Conservation (phyloP, 2,113 vertebrate genomes). For the Electrona antarctica region DNA sequence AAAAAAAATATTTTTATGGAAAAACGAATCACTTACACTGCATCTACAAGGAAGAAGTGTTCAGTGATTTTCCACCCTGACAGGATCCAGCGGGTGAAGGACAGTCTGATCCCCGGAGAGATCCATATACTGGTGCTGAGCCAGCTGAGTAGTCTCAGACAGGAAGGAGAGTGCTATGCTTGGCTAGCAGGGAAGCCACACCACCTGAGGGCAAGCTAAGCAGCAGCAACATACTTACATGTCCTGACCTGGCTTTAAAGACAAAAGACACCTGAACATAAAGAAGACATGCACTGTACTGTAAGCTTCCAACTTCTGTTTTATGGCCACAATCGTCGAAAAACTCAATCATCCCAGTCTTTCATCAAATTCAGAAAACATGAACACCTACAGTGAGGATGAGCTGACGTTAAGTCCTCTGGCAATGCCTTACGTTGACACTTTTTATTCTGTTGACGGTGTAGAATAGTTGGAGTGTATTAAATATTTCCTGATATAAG, state of each 20-base stretch:
- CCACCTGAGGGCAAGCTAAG: conserved; percentile 13
- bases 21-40: neutral
- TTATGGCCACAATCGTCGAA: conserved; percentile 2
- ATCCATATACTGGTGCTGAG: neutral
- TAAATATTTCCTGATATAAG: conserved; percentile 30
- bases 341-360: conserved; percentile 14
- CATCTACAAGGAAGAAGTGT: neutral
- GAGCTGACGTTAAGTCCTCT: conserved; percentile 7
- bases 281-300: conserved; percentile 10
- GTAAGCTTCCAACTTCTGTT: neutral
- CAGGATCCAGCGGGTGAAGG: neutral
- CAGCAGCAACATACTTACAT: conserved; percentile 30
- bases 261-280: conserved; percentile 18
- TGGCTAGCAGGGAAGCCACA: conserved; percentile 8
- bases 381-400: neutral
- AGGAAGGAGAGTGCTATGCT: conserved; percentile 11
- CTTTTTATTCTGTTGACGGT: conserved; percentile 26
- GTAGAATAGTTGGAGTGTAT: conserved; percentile 1
- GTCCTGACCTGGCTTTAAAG: neutral
- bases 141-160: conserved; percentile 7
- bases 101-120: neutral
- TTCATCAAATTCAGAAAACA: conserved; percentile 23
- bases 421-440: conserved; percentile 6
- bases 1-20: neutral
- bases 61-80: neutral